Conservation (phyloP, 2,888 invertebrate genomes). For the Pandemis heparana region DNA sequence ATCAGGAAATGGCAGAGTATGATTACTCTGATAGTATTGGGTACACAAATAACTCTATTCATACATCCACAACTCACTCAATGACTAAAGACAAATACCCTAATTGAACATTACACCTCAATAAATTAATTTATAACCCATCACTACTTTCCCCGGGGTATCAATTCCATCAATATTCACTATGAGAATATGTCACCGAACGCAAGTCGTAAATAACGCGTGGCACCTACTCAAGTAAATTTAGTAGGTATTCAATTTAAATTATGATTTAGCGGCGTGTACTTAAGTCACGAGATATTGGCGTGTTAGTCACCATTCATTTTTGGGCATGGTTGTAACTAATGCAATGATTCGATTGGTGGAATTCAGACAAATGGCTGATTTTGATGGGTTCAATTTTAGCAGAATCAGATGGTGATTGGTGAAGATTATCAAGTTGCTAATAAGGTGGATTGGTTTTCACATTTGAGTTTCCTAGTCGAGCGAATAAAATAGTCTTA, state of each 20-base stretch:
- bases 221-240: conserved; percentile 3
- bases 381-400: neutral
- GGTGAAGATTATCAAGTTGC: neutral
- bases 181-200: conserved; percentile 17
- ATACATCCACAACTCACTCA: neutral
- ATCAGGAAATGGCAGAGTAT: no score
- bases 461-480: no score
- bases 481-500: no score
- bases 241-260: conserved; percentile 30
- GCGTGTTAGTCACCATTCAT: neutral
- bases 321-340: neutral
- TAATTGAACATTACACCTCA: neutral
- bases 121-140: conserved; percentile 6
- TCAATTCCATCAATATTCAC: conserved; percentile 20
- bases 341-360: neutral
- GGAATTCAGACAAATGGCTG: neutral
- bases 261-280: conserved; percentile 27
- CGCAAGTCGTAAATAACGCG: conserved; percentile 16
- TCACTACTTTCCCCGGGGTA: neutral
- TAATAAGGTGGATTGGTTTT: neutral
- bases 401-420: neutral
- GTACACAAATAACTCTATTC: neutral
- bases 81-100: neutral
- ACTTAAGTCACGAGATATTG: neutral
- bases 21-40: no score